Evolutionary conservation across 1,140 invertebrate species (phyloP).

Genomic region (Saccostrea echinata): DNA sequence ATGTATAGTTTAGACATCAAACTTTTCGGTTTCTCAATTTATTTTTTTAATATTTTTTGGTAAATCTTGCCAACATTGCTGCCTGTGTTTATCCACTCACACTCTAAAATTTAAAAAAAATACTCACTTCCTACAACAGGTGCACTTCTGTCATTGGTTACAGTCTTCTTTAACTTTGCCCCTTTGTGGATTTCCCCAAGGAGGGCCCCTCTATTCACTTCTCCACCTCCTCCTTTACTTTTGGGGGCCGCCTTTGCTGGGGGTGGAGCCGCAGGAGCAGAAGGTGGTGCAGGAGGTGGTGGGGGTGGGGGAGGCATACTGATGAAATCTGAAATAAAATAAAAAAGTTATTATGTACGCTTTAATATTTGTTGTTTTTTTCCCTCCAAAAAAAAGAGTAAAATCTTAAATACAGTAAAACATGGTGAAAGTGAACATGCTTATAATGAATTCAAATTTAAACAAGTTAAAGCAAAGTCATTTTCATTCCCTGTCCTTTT

Average conservation of each 20-base stretch:
- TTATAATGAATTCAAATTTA: no score
- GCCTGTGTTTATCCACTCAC: no score
- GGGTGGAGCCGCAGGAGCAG: conserved; percentile 1
- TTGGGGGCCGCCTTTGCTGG: conserved; percentile 73
- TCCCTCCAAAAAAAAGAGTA: no score
- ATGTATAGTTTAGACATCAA: no score
- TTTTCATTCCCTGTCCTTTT: no score
- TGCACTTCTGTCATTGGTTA: conserved; percentile 92
- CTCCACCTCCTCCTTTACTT: conserved; percentile 28
- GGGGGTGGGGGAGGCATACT: conserved; percentile 47
- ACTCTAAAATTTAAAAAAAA: no score
- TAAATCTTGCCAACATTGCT: no score
- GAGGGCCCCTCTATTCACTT: conserved; percentile 82
- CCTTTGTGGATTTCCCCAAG: conserved; percentile 91
- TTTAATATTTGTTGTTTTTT: background rate
- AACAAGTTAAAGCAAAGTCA: no score
- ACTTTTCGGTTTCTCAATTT: no score
- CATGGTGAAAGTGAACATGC: no score
- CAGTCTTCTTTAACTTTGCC: conserved; percentile 89
- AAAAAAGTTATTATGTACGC: background rate
- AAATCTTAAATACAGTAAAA: no score
- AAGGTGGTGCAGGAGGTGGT: conserved; percentile 11
- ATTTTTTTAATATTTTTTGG: no score
- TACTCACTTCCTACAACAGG: conserved; percentile 79
- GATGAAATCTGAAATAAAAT: background rate